Percentiles rank a stretch among this genome's conserved stretches.
phyloP scores from a whole-genome alignment of 2,113 vertebrate genomes.

The Pseudorhombus dupliciocellatus region DNA sequence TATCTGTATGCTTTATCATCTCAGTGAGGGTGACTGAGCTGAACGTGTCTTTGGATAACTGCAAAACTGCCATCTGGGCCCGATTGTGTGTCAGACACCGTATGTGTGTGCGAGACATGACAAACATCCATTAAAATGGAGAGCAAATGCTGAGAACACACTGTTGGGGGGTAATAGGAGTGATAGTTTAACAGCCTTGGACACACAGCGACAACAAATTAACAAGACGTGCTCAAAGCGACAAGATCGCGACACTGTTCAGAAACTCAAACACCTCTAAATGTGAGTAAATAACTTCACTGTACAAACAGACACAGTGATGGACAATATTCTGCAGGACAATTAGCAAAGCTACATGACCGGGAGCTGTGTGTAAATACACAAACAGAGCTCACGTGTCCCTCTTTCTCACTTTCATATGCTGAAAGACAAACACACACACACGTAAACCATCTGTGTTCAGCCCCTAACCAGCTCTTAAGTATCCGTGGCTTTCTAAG shows the following conservation, averaged over 20 bases:
- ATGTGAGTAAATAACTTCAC: constrained; percentile 1
- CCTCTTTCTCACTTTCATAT: background rate
- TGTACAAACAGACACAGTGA: background rate
- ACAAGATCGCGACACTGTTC: background rate
- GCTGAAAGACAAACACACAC: background rate
- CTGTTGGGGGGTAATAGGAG: background rate
- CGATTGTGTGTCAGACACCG: constrained; percentile 4
- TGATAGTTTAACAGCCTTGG: background rate
- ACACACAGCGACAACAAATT: background rate
- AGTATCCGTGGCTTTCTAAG: constrained; percentile 65
- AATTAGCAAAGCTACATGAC: constrained; percentile 9
- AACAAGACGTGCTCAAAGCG: background rate
- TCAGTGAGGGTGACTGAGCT: background rate
- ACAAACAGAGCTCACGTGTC: constrained; percentile 20
- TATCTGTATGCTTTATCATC: background rate
- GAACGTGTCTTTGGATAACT: constrained; percentile 19
- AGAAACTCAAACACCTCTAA: background rate
- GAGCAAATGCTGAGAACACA: background rate
- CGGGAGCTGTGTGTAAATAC: constrained; percentile 7
- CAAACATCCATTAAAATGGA: constrained; percentile 8
- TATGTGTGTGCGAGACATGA: background rate
- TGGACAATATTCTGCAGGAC: constrained; percentile 5
- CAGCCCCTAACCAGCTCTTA: constrained; percentile 61
- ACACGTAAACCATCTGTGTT: constrained; percentile 50
- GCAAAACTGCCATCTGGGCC: background rate